phyloP scores from a whole-genome alignment of 1,140 invertebrate genomes.

The Wiebesia pumilae region DNA sequence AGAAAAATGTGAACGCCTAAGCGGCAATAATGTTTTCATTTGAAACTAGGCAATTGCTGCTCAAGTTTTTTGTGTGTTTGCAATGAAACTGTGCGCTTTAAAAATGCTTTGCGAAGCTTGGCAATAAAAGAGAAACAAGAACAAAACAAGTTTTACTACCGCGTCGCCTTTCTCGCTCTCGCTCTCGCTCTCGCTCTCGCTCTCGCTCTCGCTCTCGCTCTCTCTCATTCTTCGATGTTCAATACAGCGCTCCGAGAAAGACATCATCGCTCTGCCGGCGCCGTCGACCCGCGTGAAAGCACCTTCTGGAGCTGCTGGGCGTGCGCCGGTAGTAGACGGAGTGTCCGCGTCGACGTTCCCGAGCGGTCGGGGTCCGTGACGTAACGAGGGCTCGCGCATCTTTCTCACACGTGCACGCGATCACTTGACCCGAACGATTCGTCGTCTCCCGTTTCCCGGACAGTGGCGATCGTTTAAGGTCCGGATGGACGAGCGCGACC shows the following conservation, averaged over 20 bases:
- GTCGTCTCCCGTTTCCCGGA: background rate
- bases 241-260: background rate
- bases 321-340: background rate
- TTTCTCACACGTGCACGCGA: too few relatives aligned
- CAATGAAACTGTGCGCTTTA: background rate
- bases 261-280: background rate
- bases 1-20: background rate
- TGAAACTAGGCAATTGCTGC: background rate
- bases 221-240: background rate
- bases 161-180: background rate
- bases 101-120: background rate
- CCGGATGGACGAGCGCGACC: background rate
- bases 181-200: background rate
- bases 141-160: background rate
- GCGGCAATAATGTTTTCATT: background rate
- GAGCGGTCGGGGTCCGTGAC: background rate
- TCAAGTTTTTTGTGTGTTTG: background rate
- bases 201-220: background rate
- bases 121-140: background rate
- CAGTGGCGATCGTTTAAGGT: background rate
- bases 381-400: background rate
- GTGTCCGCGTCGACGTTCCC: too few relatives aligned
- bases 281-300: background rate
- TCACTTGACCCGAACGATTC: background rate
- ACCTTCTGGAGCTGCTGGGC: background rate